These are phyloP conservation scores for Andinoacara biseriatus DNA, from an alignment of 2,113 vertebrate species.

Conservation along the genomic window DNA sequence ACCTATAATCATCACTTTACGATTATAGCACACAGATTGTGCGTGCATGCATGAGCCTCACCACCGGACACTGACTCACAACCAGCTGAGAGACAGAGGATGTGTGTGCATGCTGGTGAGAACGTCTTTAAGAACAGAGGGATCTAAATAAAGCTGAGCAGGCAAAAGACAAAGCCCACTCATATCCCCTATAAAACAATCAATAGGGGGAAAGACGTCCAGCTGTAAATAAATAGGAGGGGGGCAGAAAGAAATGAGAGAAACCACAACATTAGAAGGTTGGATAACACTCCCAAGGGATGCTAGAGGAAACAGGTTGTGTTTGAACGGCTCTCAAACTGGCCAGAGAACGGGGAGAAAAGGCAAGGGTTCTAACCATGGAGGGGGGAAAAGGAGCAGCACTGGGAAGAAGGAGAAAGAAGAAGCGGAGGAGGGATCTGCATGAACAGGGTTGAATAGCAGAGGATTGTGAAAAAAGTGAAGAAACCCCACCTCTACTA, in stretches of 20 bases:
- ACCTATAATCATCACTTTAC: slow-evolving; percentile 62
- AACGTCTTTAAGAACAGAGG: slow-evolving; percentile 46
- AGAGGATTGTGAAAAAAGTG: not conserved
- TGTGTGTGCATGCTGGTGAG: slow-evolving; percentile 27
- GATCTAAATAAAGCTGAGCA: slow-evolving; percentile 58
- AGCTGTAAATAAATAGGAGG: slow-evolving; percentile 67
- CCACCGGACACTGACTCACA: slow-evolving; percentile 40
- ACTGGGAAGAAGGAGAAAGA: not conserved
- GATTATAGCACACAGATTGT: slow-evolving; percentile 45
- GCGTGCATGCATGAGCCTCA: not conserved
- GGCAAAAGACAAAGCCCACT: slow-evolving; percentile 43
- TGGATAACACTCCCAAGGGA: slow-evolving; percentile 59
- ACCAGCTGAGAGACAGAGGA: slow-evolving; percentile 34
- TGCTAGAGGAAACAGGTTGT: slow-evolving; percentile 73
- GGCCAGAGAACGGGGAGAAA: slow-evolving; percentile 44
- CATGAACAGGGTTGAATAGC: slow-evolving; percentile 12
- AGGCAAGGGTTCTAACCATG: slow-evolving; percentile 29
- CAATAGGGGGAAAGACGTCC: slow-evolving; percentile 39
- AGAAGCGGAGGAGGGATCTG: slow-evolving; percentile 23
- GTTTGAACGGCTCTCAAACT: slow-evolving; percentile 71
- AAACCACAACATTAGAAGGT: slow-evolving; percentile 57
- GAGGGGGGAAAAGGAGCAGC: not conserved
- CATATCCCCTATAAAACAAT: slow-evolving; percentile 72
- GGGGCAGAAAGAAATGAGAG: slow-evolving; percentile 32
- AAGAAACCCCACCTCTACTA: not conserved